Conservation (phyloP, 2,113 vertebrate genomes). For the Hippocampus barbouri region DNA sequence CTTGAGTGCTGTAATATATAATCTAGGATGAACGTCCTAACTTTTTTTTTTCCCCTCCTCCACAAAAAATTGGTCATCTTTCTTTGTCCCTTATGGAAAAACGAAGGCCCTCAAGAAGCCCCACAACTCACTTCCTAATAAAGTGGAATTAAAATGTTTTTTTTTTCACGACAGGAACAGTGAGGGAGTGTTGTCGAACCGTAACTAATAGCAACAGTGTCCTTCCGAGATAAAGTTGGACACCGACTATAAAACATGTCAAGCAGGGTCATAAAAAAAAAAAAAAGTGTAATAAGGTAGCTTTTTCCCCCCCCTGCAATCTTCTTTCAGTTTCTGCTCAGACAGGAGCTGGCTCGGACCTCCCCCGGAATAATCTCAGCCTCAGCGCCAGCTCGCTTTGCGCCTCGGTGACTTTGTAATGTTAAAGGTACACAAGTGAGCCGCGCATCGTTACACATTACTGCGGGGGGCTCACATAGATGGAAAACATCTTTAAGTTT, state of each 20-base stretch:
- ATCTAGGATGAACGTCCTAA: background rate
- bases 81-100: too few relatives aligned
- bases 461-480: background rate
- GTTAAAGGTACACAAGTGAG: conserved; percentile 3
- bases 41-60: too few relatives aligned
- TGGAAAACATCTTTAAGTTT: conserved; percentile 1
- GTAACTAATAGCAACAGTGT: background rate
- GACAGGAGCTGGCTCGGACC: conserved; percentile 60
- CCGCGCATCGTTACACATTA: conserved; percentile 4
- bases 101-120: too few relatives aligned
- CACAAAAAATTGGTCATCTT: too few relatives aligned
- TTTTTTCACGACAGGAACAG: too few relatives aligned
- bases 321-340: conserved; percentile 53
- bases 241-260: background rate
- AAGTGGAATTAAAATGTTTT: too few relatives aligned
- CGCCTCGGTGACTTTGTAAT: conserved; percentile 41
- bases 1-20: background rate
- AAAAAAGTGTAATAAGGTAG: background rate
- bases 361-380: conserved; percentile 64
- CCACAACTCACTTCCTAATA: too few relatives aligned
- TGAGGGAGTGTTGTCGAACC: background rate
- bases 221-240: background rate
- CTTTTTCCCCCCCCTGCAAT: background rate
- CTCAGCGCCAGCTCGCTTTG: conserved; percentile 37
- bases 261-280: background rate